These are phyloP conservation scores for Zaprionus obscuricornis DNA, from an alignment of 2,888 invertebrate species.

Conservation along the genomic window DNA sequence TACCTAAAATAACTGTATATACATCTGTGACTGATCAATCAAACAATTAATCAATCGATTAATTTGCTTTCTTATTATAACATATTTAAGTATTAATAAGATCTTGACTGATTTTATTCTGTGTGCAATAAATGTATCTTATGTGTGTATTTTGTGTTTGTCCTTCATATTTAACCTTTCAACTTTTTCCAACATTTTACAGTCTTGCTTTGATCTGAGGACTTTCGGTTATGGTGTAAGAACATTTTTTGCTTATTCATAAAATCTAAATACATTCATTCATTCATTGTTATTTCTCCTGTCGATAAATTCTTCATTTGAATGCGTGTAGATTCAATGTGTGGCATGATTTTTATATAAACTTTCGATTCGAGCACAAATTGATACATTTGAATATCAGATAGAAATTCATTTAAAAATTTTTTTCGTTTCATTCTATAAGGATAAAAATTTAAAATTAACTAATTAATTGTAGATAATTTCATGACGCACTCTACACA, in stretches of 20 bases:
- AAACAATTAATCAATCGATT: too few species aligned
- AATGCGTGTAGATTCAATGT: neutral
- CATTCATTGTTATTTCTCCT: too few species aligned
- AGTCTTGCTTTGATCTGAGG: conserved; percentile 86
- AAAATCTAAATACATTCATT: conserved; percentile 11
- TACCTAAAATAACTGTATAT: too few species aligned
- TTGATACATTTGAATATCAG: neutral
- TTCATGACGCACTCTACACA: too few species aligned
- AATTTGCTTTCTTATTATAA: conserved; percentile 3
- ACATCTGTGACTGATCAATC: conserved; percentile 10
- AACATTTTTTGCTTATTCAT: conserved; percentile 43
- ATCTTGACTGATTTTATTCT: conserved; percentile 12
- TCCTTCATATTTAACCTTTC: conserved; percentile 41
- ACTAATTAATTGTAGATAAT: too few species aligned
- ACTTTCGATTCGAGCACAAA: neutral
- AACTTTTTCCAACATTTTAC: conserved; percentile 81
- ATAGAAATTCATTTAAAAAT: conserved; percentile 2
- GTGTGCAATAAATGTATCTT: conserved; percentile 28
- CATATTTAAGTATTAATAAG: conserved; percentile 10
- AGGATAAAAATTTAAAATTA: too few species aligned
- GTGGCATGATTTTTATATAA: conserved; percentile 15
- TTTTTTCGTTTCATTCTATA: neutral
- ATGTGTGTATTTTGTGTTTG: conserved; percentile 32
- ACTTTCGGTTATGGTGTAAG: conserved; percentile 84
- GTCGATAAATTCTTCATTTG: neutral